These are phyloP conservation scores for Hymenochirus boettgeri DNA, from an alignment of 2,113 vertebrate genomes.

Conservation along the genomic window DNA sequence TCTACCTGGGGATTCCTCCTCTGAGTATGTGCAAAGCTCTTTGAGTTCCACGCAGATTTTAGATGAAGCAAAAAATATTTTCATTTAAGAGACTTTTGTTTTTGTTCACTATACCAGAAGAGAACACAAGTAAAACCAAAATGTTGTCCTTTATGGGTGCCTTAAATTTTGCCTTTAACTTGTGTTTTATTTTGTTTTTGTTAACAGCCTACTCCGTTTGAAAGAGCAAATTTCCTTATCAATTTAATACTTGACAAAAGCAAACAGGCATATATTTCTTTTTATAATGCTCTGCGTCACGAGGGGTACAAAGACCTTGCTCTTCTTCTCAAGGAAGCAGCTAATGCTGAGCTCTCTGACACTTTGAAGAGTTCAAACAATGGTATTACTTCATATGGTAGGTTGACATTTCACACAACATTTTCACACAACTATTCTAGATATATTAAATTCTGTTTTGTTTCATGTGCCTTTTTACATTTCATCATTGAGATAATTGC, in stretches of 20 bases:
- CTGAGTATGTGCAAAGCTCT: too few species aligned
- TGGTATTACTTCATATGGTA: slow-evolving; percentile 71
- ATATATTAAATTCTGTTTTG: too few species aligned
- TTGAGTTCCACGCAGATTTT: too few species aligned
- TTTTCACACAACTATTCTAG: background rate
- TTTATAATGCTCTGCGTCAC: slow-evolving; percentile 86
- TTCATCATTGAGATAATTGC: too few species aligned
- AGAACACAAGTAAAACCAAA: too few species aligned
- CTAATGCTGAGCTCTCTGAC: slow-evolving; percentile 61
- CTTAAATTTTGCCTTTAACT: too few species aligned
- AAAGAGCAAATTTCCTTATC: slow-evolving; percentile 75
- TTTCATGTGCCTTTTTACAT: too few species aligned
- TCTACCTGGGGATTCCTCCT: too few species aligned
- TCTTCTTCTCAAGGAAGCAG: slow-evolving; percentile 64
- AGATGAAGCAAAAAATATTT: too few species aligned
- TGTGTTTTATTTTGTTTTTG: slow-evolving; percentile 24
- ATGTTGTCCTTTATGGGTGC: too few species aligned
- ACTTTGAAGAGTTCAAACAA: slow-evolving; percentile 59
- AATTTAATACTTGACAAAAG: slow-evolving; percentile 81
- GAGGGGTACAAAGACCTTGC: slow-evolving; percentile 87
- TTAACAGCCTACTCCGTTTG: slow-evolving; percentile 68
- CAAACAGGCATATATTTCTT: slow-evolving; percentile 82
- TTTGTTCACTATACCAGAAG: too few species aligned
- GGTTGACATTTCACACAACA: slow-evolving; percentile 46
- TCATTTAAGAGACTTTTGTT: too few species aligned